Evolutionary conservation across 2,113 vertebrate species (phyloP), one percentile per base, ranked within the genome.

Genomic region (Pantherophis guttatus): DNA sequence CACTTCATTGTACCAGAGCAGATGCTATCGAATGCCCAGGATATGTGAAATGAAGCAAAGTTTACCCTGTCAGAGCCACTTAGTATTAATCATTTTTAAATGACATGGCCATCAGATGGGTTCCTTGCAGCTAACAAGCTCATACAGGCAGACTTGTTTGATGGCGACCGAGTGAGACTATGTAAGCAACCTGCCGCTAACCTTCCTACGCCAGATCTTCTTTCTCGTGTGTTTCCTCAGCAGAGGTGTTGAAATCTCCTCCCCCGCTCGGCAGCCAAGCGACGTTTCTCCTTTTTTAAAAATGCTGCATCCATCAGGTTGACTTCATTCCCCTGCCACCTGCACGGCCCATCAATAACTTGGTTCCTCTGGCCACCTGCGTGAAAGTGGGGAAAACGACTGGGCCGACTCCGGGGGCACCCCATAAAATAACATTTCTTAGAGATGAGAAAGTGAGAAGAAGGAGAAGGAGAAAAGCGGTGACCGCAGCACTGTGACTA

Each of bases 401-500:
- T 91, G 91, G 91, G 81, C 93, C 58, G 1, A 0, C 50, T 90
- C 57, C 17, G 26, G n/a, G 17, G 75, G 23, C n/a, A 23, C 94
- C 91, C 88, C 86, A 94, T 94, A 95, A 96, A 97, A 95, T 96
- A 96, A 96, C 95, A 95, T 95, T 95, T 96, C 97, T 97, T 50
- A 96, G 94, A 93, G 96, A 96, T 96, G 97, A 97, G 97, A 98
- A 97, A 94, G 88, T 96, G 96, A 95, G 96, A 96, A 97, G 94
- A 93, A 95, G 29, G 15, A 96, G 96, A 92, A 94, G 95, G 92
- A 90, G 96, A 96, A 97, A 94, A 94, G 21, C 96, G 90, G 13
- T 97, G 96, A 97, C 97, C 93, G 94, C 97, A 97, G 97, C 97
- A 97, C 98, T 98, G 98, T 99, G 99, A 99, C 99, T 98, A 99